A percentile compares a stretch with the other conserved stretches of the same genome.
Conservation (phyloP, 2,113 vertebrate genomes). For the Plectropomus leopardus region DNA sequence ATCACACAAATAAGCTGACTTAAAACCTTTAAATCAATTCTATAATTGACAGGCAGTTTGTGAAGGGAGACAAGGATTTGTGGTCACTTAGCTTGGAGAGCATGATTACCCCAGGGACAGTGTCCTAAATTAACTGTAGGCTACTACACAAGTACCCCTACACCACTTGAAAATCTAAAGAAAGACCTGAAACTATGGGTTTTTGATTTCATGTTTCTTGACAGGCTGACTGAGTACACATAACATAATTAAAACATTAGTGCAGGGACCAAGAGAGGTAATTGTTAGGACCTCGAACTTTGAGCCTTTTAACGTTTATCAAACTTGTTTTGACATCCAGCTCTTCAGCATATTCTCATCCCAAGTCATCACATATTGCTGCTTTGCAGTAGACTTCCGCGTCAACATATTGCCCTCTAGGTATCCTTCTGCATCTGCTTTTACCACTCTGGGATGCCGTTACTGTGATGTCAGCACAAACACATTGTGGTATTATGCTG, state of each 20-base stretch:
- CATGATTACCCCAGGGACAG: constrained; percentile 24
- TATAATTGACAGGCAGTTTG: constrained; percentile 16
- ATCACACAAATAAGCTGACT: constrained; percentile 28
- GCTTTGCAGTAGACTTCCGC: no score
- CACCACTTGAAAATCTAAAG: neutral
- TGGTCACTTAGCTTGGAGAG: constrained; percentile 20
- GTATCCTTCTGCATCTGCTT: no score
- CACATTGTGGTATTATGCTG: no score
- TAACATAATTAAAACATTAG: neutral
- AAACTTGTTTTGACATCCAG: neutral
- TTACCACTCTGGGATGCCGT: no score
- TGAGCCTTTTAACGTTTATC: neutral
- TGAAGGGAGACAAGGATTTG: constrained; percentile 22
- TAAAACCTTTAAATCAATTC: constrained; percentile 35
- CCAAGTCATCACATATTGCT: no score
- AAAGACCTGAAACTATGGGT: neutral
- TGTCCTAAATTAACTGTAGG: constrained; percentile 11
- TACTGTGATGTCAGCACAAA: no score
- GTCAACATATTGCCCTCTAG: no score
- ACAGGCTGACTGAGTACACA: neutral
- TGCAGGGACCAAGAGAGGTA: neutral
- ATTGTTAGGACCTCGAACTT: neutral
- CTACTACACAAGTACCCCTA: no score
- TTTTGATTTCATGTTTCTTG: constrained; percentile 11
- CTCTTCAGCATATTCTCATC: no score